A percentile compares a stretch with the other conserved stretches of the same genome.
Conservation (phyloP, 2,113 vertebrate species). For the Dicaeum eximium region DNA sequence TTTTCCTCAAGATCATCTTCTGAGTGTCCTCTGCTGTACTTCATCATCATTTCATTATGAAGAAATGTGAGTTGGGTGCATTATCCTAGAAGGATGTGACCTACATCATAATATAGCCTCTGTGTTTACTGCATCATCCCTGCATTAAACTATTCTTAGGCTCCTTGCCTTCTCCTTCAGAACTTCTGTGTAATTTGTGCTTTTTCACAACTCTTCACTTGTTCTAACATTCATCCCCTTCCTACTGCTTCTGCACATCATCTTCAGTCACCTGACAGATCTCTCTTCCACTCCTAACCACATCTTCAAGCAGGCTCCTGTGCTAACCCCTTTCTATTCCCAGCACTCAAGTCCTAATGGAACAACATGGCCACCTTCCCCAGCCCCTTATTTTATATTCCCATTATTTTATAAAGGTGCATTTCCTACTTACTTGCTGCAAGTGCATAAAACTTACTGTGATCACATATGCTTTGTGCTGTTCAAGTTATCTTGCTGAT, state of each 20-base stretch:
- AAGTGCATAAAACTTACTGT: background rate
- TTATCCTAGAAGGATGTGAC: conserved; percentile 32
- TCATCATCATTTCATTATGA: conserved; percentile 53
- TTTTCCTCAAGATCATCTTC: conserved; percentile 14
- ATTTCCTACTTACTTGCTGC: background rate
- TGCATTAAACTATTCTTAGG: background rate
- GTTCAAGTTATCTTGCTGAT: background rate
- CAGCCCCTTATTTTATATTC: no score
- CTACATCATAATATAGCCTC: background rate
- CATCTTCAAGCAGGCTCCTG: background rate
- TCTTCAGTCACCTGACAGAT: background rate
- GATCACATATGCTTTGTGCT: background rate
- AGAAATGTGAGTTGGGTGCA: background rate
- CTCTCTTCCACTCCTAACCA: background rate
- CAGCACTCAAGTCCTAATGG: background rate
- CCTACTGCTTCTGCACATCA: background rate
- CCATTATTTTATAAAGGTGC: background rate
- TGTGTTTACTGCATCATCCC: conserved; percentile 15
- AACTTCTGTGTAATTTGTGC: background rate
- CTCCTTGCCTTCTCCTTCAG: conserved; percentile 15
- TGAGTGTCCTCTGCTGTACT: conserved; percentile 29
- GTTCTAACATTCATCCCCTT: background rate
- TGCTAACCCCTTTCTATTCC: background rate
- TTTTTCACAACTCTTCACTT: background rate
- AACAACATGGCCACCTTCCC: rapidly evolving